Evolutionary conservation across 2,888 invertebrate species (phyloP), one percentile per base, ranked within the genome.

Genomic region (Limnephilus lunatus): DNA sequence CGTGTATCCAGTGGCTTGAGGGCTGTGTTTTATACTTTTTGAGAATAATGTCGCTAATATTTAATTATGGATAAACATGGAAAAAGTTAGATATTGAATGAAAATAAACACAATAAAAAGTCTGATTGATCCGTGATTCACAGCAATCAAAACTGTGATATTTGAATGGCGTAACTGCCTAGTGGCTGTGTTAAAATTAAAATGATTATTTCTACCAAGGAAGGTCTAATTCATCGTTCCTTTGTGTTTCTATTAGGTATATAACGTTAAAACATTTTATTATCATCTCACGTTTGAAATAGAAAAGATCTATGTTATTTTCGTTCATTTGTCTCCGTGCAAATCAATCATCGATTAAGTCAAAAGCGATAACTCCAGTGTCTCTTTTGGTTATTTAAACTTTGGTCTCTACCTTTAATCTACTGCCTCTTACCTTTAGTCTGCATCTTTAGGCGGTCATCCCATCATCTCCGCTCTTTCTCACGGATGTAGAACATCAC

Each of bases 401-500:
- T 25, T 68, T 68, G 68, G 68, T 68, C 68, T 68, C 68, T 68
- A 68, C 68, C 68, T 68, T 68, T 19, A 68, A 68, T 68, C 68
- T 68, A 25, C 2, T n/a, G 25, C 25, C 68, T 68, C 9, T 68
- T 68, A 68, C 68, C 68, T 68, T 68, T n/a, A 4, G 25, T 68
- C 68, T n/a, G 68, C 80, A 80, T 80, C 88, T 89, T 68, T 35
- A n/a, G 39, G 81, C 39, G 91, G 48, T 87, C 83, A 82, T 53
- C 82, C 85, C 53, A 91, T 87, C 81, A 53, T 81, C 81, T 91
- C 81, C 39, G 89, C 87, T 91, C 87, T 87, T 87, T 91, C 92
- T 92, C 92, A 92, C 92, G 92, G 93, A 92, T 91, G 90, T 93
- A 91, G 91, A 92, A 86, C 92, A 91, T 92, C 92, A 93, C 93